Evolutionary conservation across 2,113 vertebrate species (phyloP), one percentile per base, ranked within the genome.

Genomic region (Excalfactoria chinensis): DNA sequence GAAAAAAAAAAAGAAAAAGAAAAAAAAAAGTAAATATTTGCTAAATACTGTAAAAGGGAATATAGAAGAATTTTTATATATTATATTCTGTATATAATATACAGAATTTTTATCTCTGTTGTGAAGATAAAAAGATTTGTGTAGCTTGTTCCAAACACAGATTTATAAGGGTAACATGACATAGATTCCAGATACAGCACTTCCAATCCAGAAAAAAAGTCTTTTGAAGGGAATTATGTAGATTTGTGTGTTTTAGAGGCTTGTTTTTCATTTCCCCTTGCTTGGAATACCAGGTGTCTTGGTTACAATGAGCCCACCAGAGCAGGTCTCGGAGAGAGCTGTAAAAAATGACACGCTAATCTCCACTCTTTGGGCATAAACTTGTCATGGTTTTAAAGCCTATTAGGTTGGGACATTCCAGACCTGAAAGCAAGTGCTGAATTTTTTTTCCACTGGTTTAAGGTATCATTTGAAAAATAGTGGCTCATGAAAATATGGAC

Each of bases 301-400:
- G 14, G 49, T 80, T 72, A 71, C 46, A 56, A 77, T 19, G n/a
- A 90, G 63, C 67, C 86, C 74, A 94, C 71, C 68, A 73, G 13
- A 9, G 49, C 56, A 82, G 37, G 25, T 46, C 67, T 92, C 63
- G 86, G 55, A 80, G 73, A 37, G 44, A 92, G 17, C 60, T 37
- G n/a, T 67, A 56, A 93, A 93, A 87, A 78, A 73, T 64, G 6
- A 19, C 78, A 85, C 17, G 22, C 7, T 92, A 94, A 94, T 89
- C 46, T 5, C 1, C 82, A 62, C 44, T 92, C 67, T 84, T 86
- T 83, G 77, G 34, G 28, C 20, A 89, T 89, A 79, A 92, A 89
- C 34, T 59, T 84, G 46, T 63, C 67, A 46, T 1, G 3, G 26
- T 79, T 79, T 95, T 87, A 83, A 87, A 89, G 26, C 18, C 25